phyloP scores from a whole-genome alignment of 2,888 invertebrate genomes.

The Dolichopus griseipennis region DNA sequence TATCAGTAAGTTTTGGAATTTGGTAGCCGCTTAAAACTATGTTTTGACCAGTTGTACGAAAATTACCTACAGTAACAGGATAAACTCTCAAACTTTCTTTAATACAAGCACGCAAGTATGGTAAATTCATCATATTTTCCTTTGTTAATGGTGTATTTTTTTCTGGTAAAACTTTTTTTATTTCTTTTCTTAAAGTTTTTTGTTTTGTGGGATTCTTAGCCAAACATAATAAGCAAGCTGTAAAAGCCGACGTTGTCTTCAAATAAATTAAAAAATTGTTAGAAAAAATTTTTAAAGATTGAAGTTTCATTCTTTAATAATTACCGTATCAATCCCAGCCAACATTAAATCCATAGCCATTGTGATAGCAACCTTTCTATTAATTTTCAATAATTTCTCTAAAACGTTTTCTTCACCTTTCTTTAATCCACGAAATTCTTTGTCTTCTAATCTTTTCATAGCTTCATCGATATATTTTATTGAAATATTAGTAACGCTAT shows the following conservation, averaged over 20 bases:
- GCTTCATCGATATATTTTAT: conserved; percentile 35
- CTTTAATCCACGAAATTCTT: conserved; percentile 30
- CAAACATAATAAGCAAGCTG: conserved; percentile 51
- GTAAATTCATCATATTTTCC: conserved; percentile 41
- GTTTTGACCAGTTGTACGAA: conserved; percentile 48
- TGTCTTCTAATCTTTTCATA: conserved; percentile 26
- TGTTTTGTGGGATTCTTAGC: conserved; percentile 57
- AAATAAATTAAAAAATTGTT: no score
- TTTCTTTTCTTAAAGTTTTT: conserved; percentile 51
- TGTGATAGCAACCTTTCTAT: conserved; percentile 50
- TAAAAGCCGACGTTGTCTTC: conserved; percentile 43
- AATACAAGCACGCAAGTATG: conserved; percentile 58
- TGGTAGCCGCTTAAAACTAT: conserved; percentile 52
- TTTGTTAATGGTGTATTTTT: conserved; percentile 38
- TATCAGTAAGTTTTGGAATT: conserved; percentile 55
- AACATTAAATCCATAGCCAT: conserved; percentile 60
- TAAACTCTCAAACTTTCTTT: conserved; percentile 57
- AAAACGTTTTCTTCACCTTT: conserved; percentile 50
- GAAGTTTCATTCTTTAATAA: background rate
- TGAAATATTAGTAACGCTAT: conserved; percentile 31
- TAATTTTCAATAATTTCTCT: conserved; percentile 51
- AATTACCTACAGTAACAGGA: conserved; percentile 50
- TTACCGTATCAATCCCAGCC: conserved; percentile 61
- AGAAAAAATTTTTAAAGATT: background rate
- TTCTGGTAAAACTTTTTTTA: conserved; percentile 40